Percentiles rank a stretch among this genome's conserved stretches.
These are phyloP conservation scores for Macrosiphum euphorbiae DNA, from an alignment of 2,888 invertebrate species.

Conservation along the genomic window DNA sequence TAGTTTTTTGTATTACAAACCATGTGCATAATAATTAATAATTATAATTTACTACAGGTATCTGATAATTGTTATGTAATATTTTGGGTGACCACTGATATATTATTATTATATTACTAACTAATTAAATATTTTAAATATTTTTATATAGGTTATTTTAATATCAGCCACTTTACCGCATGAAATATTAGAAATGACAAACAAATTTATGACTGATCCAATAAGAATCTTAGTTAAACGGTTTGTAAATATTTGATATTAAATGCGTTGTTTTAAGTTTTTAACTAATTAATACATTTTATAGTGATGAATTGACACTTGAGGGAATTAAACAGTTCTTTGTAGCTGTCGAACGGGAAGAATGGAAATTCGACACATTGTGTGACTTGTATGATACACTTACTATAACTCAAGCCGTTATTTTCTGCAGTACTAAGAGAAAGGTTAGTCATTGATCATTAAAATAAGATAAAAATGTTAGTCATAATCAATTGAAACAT, in stretches of 20 bases:
- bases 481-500: background rate
- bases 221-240: conserved; percentile 98
- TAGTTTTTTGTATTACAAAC: too few relatives aligned
- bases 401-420: conserved; percentile 99
- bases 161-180: conserved; percentile 99
- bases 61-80: too few relatives aligned
- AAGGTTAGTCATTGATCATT: conserved; percentile 72
- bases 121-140: too few relatives aligned
- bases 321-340: conserved; percentile 99
- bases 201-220: conserved; percentile 99
- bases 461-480: background rate
- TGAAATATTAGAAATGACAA: conserved; percentile 99
- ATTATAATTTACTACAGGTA: too few relatives aligned
- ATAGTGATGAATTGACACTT: conserved; percentile 96
- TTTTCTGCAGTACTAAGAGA: conserved; percentile 98
- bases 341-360: conserved; percentile 98
- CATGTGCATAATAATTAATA: too few relatives aligned
- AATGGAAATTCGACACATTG: conserved; percentile 99
- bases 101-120: too few relatives aligned
- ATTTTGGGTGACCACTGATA: too few relatives aligned
- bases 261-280: background rate
- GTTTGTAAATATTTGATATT: conserved; percentile 72
- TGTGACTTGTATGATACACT: conserved; percentile 98
- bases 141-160: conserved; percentile 80
- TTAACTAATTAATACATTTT: conserved; percentile 36